Conservation (phyloP, 1,140 invertebrate species). For the Choristoneura fumiferana region DNA sequence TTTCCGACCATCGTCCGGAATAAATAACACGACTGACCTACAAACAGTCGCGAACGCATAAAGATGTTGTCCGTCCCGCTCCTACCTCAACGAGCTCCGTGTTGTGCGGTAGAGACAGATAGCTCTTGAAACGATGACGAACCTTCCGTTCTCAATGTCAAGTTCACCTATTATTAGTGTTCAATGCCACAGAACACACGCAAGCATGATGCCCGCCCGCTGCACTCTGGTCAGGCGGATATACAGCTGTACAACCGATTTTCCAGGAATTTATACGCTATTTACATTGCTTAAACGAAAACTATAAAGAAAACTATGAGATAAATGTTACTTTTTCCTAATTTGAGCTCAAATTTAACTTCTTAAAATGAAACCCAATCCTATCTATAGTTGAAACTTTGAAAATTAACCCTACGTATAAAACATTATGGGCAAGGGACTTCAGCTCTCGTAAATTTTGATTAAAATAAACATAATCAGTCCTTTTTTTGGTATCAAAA, state of each 20-base stretch:
- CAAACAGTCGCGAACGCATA: constrained; percentile 66
- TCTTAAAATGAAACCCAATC: no score
- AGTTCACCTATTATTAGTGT: constrained; percentile 78
- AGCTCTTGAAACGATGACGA: constrained; percentile 68
- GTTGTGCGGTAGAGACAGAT: constrained; percentile 54
- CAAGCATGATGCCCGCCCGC: constrained; percentile 51
- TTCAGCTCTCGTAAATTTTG: no score
- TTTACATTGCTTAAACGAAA: neutral
- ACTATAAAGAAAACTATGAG: no score
- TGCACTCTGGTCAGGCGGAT: constrained; percentile 41
- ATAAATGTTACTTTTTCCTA: no score
- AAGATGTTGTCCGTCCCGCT: constrained; percentile 61
- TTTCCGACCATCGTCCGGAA: constrained; percentile 76
- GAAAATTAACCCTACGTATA: no score
- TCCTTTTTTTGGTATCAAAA: no score
- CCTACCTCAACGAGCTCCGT: constrained; percentile 33
- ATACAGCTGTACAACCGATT: constrained; percentile 26
- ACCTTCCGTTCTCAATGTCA: constrained; percentile 74
- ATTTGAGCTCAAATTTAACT: no score
- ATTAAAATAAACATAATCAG: no score
- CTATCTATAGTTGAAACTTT: no score
- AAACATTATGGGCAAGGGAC: no score
- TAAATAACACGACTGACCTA: constrained; percentile 75
- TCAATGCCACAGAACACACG: constrained; percentile 74
- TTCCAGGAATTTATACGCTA: constrained; percentile 13